Base-by-base conservation (phyloP, 2,888 invertebrate genomes). In the Troglohyphantes excavatus region DNA sequence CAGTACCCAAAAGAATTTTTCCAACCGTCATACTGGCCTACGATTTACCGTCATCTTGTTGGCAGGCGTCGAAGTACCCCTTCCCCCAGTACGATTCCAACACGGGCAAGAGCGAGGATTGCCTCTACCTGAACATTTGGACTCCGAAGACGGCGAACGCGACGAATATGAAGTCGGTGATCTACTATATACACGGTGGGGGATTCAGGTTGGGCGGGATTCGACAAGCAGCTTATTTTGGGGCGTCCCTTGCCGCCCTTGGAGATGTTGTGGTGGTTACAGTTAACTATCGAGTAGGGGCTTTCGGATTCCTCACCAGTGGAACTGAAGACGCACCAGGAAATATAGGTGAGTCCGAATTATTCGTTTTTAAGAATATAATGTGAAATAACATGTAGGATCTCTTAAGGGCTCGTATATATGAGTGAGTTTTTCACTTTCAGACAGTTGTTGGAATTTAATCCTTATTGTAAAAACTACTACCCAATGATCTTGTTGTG, bases 91-190 rank as follows among this genome's bases (percentile, higher is more conserved):
- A 46, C 23, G 89, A 89, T 23, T 1, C 19, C 6, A 2, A 11
- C 5, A 61, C 68, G 0, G 43, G 43, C 9, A 82, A 89, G 13
- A 61, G 59, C n/a, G 91, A 91, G 23, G 86, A 91, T n/a, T 91
- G 91, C 26, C 72, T 91, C 9, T 82, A 68, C 46, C 43, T 91
- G 17, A 91, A 90, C n/a, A 86, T 91, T n/a, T 91, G 75, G 70
- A 59, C 68, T 0, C 76, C 85, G 23, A 5, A 33, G 2, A n/a
- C 11, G 0, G 53, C 83, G 2, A 27, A 43, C 11, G 2, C 21
- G 0, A 11, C 11, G 6, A 75, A 67, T 7, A 73, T 46, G 26
- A 79, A 75, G 27, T 61, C 91, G 3, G 91, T 91, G 2, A 61
- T 91, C n/a, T 81, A 61, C 33, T 91, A 65, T 72, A 53, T 91